Conservation (phyloP, 2,113 vertebrate genomes). For the Sinosuthora webbiana region DNA sequence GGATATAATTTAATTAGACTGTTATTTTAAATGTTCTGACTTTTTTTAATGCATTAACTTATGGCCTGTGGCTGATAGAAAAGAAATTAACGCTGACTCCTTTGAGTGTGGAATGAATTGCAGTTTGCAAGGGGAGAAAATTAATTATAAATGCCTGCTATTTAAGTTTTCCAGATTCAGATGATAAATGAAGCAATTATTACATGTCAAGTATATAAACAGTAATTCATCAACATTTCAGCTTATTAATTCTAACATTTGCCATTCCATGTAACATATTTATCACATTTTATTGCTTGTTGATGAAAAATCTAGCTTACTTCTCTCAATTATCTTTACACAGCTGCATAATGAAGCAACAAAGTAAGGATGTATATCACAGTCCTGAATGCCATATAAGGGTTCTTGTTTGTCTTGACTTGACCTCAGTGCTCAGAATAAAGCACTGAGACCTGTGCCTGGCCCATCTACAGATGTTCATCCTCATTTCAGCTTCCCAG, state of each 20-base stretch:
- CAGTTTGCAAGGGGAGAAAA: slow-evolving; percentile 62
- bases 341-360: slow-evolving; percentile 52
- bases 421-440: background rate
- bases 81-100: slow-evolving; percentile 67
- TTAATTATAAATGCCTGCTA: slow-evolving; percentile 72
- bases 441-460: background rate
- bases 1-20: slow-evolving; percentile 77
- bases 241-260: slow-evolving; percentile 72
- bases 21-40: slow-evolving; percentile 70
- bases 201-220: slow-evolving; percentile 71
- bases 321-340: slow-evolving; percentile 62
- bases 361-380: slow-evolving; percentile 49
- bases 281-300: slow-evolving; percentile 70
- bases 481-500: background rate
- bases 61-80: slow-evolving; percentile 70
- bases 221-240: slow-evolving; percentile 66
- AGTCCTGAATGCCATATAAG: background rate
- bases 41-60: slow-evolving; percentile 69
- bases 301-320: slow-evolving; percentile 49
- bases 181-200: slow-evolving; percentile 78
- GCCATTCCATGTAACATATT: slow-evolving; percentile 45
- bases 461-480: background rate
- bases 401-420: background rate
- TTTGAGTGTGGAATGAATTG: slow-evolving; percentile 67
- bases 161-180: slow-evolving; percentile 69